phyloP scores from a whole-genome alignment of 2,113 vertebrate species.

The Pomatostomus ruficeps region DNA sequence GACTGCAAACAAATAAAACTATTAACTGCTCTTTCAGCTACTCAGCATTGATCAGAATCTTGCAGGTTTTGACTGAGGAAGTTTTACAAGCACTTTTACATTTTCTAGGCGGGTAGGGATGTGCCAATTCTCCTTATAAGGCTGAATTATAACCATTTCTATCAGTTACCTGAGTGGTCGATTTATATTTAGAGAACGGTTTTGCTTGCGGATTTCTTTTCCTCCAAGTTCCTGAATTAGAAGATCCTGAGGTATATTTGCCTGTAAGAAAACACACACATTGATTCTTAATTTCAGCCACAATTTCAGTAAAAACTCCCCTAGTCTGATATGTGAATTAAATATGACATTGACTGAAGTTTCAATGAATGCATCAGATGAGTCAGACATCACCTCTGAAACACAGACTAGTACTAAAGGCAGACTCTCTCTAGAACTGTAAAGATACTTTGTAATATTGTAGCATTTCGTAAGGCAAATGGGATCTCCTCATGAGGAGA shows the following conservation, averaged over 20 bases:
- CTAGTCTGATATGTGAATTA: not conserved
- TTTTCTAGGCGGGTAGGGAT: not conserved
- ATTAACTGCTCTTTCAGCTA: not conserved
- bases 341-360: not conserved
- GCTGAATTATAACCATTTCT: not conserved
- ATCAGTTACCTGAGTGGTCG: constrained; percentile 59
- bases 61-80: not conserved
- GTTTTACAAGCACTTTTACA: not conserved
- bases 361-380: not conserved
- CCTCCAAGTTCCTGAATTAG: constrained; percentile 51
- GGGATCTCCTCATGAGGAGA: not conserved
- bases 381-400: not conserved
- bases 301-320: not conserved
- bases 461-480: not conserved
- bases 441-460: not conserved
- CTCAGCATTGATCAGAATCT: not conserved
- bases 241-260: constrained; percentile 49
- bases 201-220: constrained; percentile 67
- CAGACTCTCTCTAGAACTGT: not conserved
- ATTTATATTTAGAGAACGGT: constrained; percentile 58
- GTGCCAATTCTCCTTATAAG: not conserved
- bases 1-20: not conserved
- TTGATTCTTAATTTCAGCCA: not conserved
- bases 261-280: constrained; percentile 11
- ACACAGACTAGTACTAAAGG: not conserved